phyloP scores from a whole-genome alignment of 2,797 vertebrate genomes.

The Mallotus villosus region DNA sequence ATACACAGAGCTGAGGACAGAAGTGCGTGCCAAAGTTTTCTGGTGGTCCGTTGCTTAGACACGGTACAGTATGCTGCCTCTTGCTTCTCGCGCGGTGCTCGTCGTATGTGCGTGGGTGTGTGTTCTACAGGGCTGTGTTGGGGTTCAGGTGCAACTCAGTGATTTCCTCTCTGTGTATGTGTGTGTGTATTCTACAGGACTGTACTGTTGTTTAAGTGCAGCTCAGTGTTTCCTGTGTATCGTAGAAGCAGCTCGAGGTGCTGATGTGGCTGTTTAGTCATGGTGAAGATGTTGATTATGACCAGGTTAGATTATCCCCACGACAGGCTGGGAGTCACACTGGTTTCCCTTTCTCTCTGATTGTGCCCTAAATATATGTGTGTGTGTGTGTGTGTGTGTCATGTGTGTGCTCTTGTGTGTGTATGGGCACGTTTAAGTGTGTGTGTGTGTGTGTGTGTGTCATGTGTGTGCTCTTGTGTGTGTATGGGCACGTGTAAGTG shows the following conservation, averaged over 20 bases:
- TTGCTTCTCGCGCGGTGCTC: background rate
- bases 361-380: constrained; percentile 2
- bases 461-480: too few species aligned
- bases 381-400: background rate
- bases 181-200: background rate
- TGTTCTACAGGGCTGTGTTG: background rate
- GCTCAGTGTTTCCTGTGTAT: background rate
- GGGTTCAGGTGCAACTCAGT: background rate
- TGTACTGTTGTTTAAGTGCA: background rate
- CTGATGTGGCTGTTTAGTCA: background rate
- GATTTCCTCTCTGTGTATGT: background rate
- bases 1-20: background rate
- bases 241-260: background rate
- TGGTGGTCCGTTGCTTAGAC: background rate
- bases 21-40: constrained; percentile 2
- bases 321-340: background rate
- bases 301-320: background rate
- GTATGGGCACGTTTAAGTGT: background rate
- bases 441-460: background rate
- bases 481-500: background rate
- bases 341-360: background rate
- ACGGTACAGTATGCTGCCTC: background rate
- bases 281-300: background rate
- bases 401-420: too few species aligned
- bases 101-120: background rate